A percentile compares a stretch with the other conserved stretches of the same genome.
Conservation (phyloP, 2,113 vertebrate genomes). For the Panthera tigris region DNA sequence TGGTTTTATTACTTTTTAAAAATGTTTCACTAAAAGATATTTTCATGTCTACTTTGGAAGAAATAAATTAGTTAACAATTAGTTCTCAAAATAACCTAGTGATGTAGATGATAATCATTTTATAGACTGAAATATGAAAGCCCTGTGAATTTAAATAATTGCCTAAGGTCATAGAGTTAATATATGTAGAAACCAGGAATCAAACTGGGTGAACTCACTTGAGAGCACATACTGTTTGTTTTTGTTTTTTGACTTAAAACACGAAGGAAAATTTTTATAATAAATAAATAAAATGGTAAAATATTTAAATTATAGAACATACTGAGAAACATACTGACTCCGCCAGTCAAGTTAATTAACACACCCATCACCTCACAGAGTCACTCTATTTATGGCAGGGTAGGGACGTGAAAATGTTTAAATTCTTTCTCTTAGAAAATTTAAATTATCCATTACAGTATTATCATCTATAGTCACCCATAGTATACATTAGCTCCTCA, state of each 20-base stretch:
- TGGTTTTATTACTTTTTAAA: neutral
- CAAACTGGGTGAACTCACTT: neutral
- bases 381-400: neutral
- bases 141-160: neutral
- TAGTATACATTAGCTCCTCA: neutral
- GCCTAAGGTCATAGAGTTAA: neutral
- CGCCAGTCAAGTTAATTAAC: neutral
- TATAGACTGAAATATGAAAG: neutral
- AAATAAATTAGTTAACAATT: neutral
- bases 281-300: neutral
- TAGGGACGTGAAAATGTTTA: neutral
- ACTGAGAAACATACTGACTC: neutral
- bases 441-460: neutral
- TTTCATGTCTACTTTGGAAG: neutral
- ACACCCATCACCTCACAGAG: neutral
- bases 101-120: neutral
- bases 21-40: neutral
- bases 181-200: neutral
- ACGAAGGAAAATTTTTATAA: neutral
- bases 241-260: neutral
- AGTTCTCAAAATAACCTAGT: neutral
- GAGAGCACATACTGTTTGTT: neutral
- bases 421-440: neutral
- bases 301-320: neutral
- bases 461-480: neutral